A percentile compares a stretch with the other conserved stretches of the same genome.
Evolutionary conservation across 1,140 invertebrate genomes (phyloP).

Genomic region (Heliconius congener): DNA sequence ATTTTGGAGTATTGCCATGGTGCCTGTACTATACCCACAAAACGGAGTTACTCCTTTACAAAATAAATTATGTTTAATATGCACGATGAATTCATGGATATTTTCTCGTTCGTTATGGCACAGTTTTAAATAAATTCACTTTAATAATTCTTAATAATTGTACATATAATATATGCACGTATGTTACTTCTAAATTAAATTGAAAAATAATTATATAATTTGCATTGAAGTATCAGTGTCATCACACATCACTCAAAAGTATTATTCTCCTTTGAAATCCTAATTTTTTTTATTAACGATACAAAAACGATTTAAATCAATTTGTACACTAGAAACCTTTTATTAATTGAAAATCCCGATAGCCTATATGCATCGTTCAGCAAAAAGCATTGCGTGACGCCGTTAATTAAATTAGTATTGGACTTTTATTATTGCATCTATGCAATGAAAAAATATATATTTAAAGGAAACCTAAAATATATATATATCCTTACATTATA

Average conservation of each 20-base stretch:
- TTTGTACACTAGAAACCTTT: neutral
- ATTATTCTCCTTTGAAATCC: neutral
- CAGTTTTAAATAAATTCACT: too few species aligned
- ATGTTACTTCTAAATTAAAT: too few species aligned
- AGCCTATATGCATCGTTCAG: neutral
- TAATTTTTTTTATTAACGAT: neutral
- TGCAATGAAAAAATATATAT: too few species aligned
- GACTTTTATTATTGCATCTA: too few species aligned
- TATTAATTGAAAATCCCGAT: neutral
- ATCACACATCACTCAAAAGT: neutral
- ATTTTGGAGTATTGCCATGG: neutral
- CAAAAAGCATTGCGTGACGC: constrained; percentile 1
- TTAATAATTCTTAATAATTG: too few species aligned
- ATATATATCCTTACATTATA: too few species aligned
- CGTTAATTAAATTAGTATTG: neutral
- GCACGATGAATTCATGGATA: neutral
- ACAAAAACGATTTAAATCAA: neutral
- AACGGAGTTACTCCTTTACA: neutral
- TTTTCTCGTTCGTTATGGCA: neutral
- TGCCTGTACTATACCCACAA: neutral
- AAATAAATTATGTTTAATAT: neutral
- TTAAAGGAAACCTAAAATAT: too few species aligned
- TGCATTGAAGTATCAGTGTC: too few species aligned
- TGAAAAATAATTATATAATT: too few species aligned
- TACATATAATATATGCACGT: too few species aligned